Conservation (phyloP, 2,888 invertebrate species). For the Cerastis rubricosa region DNA sequence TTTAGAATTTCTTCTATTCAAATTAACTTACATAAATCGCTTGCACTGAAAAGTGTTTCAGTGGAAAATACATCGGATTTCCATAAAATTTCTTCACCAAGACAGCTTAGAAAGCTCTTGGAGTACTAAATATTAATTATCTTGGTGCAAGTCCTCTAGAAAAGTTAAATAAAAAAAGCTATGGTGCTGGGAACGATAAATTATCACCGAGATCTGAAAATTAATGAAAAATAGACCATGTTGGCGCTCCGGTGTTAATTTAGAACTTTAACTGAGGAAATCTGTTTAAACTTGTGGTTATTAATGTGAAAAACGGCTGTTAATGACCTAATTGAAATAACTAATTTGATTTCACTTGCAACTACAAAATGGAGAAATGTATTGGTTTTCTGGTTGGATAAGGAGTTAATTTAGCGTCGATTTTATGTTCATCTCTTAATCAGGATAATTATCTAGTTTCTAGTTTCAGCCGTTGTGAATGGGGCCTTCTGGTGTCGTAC, state of each 20-base stretch:
- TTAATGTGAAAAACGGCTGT: slow-evolving; percentile 20
- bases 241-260: slow-evolving; percentile 51
- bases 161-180: slow-evolving; percentile 48
- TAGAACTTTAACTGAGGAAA: slow-evolving; percentile 47
- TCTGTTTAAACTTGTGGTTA: slow-evolving; percentile 11
- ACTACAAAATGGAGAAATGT: neutral
- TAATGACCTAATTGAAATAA: slow-evolving; percentile 13
- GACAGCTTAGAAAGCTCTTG: slow-evolving; percentile 46
- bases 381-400: neutral
- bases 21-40: slow-evolving; percentile 12
- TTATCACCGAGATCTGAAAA: slow-evolving; percentile 46
- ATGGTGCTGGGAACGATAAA: slow-evolving; percentile 49
- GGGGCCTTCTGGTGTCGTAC: too few species aligned
- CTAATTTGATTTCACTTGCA: neutral
- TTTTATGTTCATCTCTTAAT: neutral
- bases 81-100: slow-evolving; percentile 42
- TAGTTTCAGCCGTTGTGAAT: neutral
- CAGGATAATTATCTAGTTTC: neutral
- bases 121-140: slow-evolving; percentile 65
- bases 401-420: neutral
- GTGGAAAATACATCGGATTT: slow-evolving; percentile 48
- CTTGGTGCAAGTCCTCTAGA: slow-evolving; percentile 33
- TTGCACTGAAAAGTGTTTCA: slow-evolving; percentile 24
- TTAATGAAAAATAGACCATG: slow-evolving; percentile 57
- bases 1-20: slow-evolving; percentile 10